Conservation (phyloP, 2,797 vertebrate genomes). For the Trematomus bernacchii region DNA sequence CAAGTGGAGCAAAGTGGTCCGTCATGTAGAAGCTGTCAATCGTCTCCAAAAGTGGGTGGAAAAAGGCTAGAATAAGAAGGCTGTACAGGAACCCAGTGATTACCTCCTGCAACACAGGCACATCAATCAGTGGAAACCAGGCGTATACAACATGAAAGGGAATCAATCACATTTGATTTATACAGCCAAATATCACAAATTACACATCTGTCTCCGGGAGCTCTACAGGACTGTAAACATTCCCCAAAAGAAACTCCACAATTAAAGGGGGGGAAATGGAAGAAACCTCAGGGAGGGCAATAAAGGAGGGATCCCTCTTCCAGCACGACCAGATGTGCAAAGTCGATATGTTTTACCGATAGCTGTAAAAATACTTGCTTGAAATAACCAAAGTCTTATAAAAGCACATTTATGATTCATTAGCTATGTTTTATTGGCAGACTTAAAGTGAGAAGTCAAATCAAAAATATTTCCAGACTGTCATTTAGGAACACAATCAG, state of each 20-base stretch:
- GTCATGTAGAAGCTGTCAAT: constrained; percentile 96
- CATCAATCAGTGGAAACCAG: neutral
- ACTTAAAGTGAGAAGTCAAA: neutral
- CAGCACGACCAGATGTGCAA: too few species aligned
- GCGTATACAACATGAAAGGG: neutral
- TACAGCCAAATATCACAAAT: too few species aligned
- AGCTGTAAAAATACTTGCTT: neutral
- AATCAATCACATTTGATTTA: too few species aligned
- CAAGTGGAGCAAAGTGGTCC: constrained; percentile 87
- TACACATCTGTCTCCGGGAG: too few species aligned
- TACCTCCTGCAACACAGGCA: constrained; percentile 89
- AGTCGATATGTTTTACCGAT: neutral
- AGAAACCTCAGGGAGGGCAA: too few species aligned
- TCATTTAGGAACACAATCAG: neutral
- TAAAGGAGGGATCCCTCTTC: too few species aligned
- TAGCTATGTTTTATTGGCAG: neutral
- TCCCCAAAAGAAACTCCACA: too few species aligned
- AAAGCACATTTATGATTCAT: neutral
- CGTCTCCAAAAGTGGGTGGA: constrained; percentile 90
- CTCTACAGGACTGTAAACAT: too few species aligned
- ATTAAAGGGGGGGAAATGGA: too few species aligned
- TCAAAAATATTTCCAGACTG: neutral
- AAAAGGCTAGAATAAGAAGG: constrained; percentile 90
- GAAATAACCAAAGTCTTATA: neutral
- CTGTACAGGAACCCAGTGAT: constrained; percentile 95